Evolutionary conservation across 2,888 invertebrate genomes (phyloP).

Genomic region (Pachydiplax longipennis): DNA sequence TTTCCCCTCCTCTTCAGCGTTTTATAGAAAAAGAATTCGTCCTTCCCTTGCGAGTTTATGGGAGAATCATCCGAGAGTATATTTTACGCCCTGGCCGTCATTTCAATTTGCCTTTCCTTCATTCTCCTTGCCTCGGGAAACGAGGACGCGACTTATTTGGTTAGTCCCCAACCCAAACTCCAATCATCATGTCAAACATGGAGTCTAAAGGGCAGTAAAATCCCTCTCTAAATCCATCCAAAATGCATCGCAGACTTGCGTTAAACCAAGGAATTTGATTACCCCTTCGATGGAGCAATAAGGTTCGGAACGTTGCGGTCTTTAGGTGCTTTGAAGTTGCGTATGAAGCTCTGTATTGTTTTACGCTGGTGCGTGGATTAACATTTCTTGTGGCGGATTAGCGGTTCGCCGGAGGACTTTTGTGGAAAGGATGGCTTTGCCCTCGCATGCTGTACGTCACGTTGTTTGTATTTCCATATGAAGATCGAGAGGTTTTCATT

Average conservation of each 20-base stretch:
- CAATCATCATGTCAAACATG: not conserved
- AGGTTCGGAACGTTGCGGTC: no score
- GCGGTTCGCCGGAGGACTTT: no score
- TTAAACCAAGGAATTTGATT: not conserved
- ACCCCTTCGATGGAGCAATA: not conserved
- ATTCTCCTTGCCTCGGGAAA: not conserved
- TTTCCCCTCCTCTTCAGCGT: not conserved
- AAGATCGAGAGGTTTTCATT: no score
- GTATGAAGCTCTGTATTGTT: no score
- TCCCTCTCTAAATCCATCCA: not conserved
- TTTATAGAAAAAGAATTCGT: not conserved
- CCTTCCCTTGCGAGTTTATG: not conserved
- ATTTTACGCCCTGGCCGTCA: not conserved
- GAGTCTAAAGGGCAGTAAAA: not conserved
- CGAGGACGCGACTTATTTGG: not conserved
- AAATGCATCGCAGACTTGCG: not conserved
- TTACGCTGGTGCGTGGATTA: no score
- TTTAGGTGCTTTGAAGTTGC: no score
- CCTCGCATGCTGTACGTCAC: no score
- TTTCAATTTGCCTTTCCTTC: not conserved
- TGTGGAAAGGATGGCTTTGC: no score
- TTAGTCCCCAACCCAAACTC: not conserved
- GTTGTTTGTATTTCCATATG: no score
- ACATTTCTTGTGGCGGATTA: no score
- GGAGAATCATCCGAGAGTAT: not conserved